Conservation (phyloP, 2,113 vertebrate species). For the Eleginops maclovinus region DNA sequence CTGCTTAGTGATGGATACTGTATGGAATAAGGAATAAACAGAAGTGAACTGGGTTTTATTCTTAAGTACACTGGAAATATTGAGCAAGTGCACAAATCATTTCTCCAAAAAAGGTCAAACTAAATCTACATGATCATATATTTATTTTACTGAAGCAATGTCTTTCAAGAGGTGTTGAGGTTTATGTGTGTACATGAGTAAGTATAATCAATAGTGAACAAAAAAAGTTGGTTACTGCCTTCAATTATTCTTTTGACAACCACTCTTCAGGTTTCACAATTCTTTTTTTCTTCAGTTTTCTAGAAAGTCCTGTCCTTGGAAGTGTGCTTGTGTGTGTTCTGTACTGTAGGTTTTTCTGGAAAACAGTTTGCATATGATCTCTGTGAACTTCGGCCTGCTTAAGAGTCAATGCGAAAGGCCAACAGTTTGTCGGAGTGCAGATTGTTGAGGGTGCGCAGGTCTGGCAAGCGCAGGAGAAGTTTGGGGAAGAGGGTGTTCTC, state of each 20-base stretch:
- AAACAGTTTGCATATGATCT: conserved; percentile 34
- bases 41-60: conserved; percentile 52
- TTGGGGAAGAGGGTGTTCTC: conserved; percentile 82
- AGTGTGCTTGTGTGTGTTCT: conserved; percentile 12
- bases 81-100: conserved; percentile 50
- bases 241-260: conserved; percentile 43
- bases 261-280: conserved; percentile 48
- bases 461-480: conserved; percentile 84
- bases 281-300: conserved; percentile 41
- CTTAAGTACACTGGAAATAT: conserved; percentile 58
- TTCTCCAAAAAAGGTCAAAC: conserved; percentile 42
- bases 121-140: conserved; percentile 51
- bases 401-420: conserved; percentile 85
- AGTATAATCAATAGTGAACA: conserved; percentile 23
- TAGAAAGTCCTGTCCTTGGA: conserved; percentile 52
- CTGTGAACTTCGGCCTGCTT: conserved; percentile 22
- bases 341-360: background rate
- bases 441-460: conserved; percentile 86
- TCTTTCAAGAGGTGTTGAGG: conserved; percentile 43
- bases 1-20: conserved; percentile 43
- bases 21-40: conserved; percentile 52
- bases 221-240: conserved; percentile 23
- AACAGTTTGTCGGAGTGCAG: conserved; percentile 87
- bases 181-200: conserved; percentile 51
- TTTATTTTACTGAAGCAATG: conserved; percentile 37